These are phyloP conservation scores for Macrosoma leucophasiata DNA, from an alignment of 2,888 invertebrate genomes.

Conservation along the genomic window DNA sequence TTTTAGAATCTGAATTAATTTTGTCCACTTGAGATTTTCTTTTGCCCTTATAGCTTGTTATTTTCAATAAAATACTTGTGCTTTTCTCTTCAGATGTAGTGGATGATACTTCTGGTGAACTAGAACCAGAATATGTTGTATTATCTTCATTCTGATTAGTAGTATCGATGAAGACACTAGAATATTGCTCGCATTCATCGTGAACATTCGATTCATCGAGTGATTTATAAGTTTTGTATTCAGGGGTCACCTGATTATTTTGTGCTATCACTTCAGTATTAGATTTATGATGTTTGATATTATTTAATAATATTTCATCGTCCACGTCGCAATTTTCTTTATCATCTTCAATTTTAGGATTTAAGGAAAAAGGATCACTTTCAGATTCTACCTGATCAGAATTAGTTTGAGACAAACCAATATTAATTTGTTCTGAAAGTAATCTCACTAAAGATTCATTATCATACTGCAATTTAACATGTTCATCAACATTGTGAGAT, in stretches of 20 bases:
- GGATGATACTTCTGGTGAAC: constrained; percentile 66
- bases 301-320: constrained; percentile 18
- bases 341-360: constrained; percentile 28
- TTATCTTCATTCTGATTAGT: background rate
- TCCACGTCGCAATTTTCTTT: constrained; percentile 35
- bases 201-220: too few relatives aligned
- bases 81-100: constrained; percentile 65
- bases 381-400: constrained; percentile 22
- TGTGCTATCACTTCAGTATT: too few relatives aligned
- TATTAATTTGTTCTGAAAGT: constrained; percentile 34
- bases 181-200: too few relatives aligned
- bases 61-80: constrained; percentile 58
- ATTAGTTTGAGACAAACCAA: too few relatives aligned
- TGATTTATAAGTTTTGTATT: too few relatives aligned
- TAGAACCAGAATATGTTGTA: constrained; percentile 36
- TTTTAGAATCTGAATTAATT: constrained; percentile 30
- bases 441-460: constrained; percentile 40
- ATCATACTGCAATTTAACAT: constrained; percentile 34
- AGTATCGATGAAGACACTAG: too few relatives aligned
- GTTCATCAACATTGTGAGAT: constrained; percentile 25
- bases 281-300: constrained; percentile 13
- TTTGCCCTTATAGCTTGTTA: constrained; percentile 57
- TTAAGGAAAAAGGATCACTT: constrained; percentile 23
- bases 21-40: constrained; percentile 54
- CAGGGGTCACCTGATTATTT: constrained; percentile 4